Conservation (phyloP, 2,797 vertebrate genomes). For the Tragopan temminckii region DNA sequence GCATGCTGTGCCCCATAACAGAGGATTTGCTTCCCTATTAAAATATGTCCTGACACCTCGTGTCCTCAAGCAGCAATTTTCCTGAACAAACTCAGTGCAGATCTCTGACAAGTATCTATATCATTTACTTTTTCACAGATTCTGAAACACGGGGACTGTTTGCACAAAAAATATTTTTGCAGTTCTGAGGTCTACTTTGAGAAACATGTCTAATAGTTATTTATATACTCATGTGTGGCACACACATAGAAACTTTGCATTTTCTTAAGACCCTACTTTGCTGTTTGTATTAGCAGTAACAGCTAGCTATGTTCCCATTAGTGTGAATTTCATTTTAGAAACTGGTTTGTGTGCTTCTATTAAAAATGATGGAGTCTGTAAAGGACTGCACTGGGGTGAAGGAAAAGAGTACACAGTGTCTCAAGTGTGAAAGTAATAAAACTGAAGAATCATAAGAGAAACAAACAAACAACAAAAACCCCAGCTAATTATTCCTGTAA, state of each 20-base stretch:
- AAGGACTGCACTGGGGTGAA: not conserved
- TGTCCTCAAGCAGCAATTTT: not conserved
- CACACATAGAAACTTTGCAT: not conserved
- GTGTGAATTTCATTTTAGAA: conserved; percentile 15
- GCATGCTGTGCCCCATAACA: not conserved
- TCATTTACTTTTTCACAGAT: not conserved
- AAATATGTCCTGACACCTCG: accelerated
- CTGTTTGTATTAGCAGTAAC: conserved; percentile 20
- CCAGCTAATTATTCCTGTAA: not conserved
- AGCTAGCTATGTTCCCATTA: not conserved
- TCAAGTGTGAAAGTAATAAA: not conserved
- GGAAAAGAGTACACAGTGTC: not conserved
- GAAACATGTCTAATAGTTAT: not conserved
- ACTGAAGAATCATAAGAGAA: not conserved
- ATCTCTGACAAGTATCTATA: not conserved
- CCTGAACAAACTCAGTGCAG: not conserved
- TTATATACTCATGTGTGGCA: accelerated
- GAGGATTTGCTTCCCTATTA: not conserved
- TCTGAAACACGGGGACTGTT: not conserved
- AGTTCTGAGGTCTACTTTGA: not conserved
- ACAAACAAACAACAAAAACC: not conserved
- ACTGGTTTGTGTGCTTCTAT: not conserved
- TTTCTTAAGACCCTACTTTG: not conserved
- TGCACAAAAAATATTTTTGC: not conserved
- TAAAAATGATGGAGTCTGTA: not conserved